A percentile compares a stretch with the other conserved stretches of the same genome.
These are phyloP conservation scores for Clunio marinus DNA, from an alignment of 2,888 invertebrate genomes.

Conservation along the genomic window DNA sequence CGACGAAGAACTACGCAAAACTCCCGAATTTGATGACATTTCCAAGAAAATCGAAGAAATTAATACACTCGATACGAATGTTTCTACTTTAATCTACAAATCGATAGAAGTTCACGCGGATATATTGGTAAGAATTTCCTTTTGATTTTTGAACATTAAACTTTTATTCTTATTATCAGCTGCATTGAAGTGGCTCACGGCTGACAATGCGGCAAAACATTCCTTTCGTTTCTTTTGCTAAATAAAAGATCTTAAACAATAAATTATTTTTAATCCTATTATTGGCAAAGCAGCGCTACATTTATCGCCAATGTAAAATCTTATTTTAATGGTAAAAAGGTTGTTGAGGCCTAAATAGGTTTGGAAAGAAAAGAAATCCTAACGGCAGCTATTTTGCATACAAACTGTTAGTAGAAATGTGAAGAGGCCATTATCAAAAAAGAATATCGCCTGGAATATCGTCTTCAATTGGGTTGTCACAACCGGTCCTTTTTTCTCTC, in stretches of 20 bases:
- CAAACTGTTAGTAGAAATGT: slow-evolving; percentile 27
- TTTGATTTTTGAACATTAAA: neutral
- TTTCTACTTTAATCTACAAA: slow-evolving; percentile 32
- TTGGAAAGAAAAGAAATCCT: too few species aligned
- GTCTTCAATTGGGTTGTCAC: too few species aligned
- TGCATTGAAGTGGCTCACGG: too few species aligned
- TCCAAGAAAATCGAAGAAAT: slow-evolving; percentile 36
- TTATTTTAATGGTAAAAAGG: slow-evolving; percentile 33
- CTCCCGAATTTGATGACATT: slow-evolving; percentile 30
- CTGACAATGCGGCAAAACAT: too few species aligned
- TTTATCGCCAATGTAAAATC: slow-evolving; percentile 35
- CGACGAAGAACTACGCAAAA: slow-evolving; percentile 1
- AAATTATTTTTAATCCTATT: slow-evolving; percentile 38
- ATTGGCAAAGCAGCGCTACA: slow-evolving; percentile 16
- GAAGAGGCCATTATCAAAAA: neutral
- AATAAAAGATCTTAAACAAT: slow-evolving; percentile 15
- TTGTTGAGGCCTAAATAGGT: neutral
- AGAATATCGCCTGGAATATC: too few species aligned
- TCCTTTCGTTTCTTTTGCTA: neutral
- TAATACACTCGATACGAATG: slow-evolving; percentile 24
- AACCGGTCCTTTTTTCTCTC: too few species aligned
- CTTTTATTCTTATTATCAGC: neutral
- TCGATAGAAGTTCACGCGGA: slow-evolving; percentile 36
- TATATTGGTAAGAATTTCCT: slow-evolving; percentile 38
- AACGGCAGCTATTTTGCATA: slow-evolving; percentile 27